Evolutionary conservation across 2,888 invertebrate genomes (phyloP), one percentile per base, ranked within the genome.

Genomic region (Erpobdella octoculata): DNA sequence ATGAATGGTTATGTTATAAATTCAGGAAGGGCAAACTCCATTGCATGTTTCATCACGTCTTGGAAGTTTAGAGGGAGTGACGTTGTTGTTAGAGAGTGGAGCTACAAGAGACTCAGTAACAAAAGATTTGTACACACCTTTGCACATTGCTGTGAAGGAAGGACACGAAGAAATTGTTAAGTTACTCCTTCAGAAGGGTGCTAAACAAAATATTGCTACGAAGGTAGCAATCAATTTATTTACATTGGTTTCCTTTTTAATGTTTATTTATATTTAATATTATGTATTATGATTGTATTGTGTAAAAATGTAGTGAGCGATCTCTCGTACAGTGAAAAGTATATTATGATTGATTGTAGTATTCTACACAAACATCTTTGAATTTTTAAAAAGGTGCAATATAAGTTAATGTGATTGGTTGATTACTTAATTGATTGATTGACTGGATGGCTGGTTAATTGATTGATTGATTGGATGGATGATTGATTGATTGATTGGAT

Each of bases 81-180:
- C 35, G 25, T 58, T 71, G 35, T 36, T 71, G 31, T 37, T 73
- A 37, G 59, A 73, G 58, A 37, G 70, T 31, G 72, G 72, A 12
- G 64, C 72, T 1, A 15, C 38, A 28, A 48, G 94, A 70, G 91
- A 96, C 80, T 91, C 92, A 8, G 89, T 91, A 77, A 97, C 97
- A 31, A 98, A 89, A 81, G 98, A 98, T 84, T 33, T 41, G 18
- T 98, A 98, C 86, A 99, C 98, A 0, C 96, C 98, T 0, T 87
- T 99, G 70, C 98, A 99, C 84, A 95, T 99, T 80, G 97, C 98
- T 0, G 91, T 95, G 31, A 75, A 73, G 72, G 75, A 75, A 66
- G 98, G 98, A 73, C 98, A 98, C 84, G 93, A 94, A 48, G 98
- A 99, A 83, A 96, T 97, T 80, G 96, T 95, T 0, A 92, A 93